A percentile compares a stretch with the other conserved stretches of the same genome.
These are phyloP conservation scores for Thereuonema tuberculata DNA, from an alignment of 1,140 invertebrate genomes.

Conservation along the genomic window DNA sequence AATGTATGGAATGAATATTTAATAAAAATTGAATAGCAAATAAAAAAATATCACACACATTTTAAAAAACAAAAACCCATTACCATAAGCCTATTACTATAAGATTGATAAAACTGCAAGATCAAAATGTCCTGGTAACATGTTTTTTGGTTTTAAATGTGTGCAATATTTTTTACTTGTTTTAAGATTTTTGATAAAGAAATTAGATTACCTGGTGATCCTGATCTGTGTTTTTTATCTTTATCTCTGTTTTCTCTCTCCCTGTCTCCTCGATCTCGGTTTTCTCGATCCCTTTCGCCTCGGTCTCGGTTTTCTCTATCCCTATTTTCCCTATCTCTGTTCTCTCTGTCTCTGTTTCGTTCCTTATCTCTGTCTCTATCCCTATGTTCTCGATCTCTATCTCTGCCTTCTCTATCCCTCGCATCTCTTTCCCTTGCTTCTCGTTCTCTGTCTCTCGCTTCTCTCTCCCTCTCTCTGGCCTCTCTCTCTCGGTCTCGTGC, in stretches of 20 bases:
- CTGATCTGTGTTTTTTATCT: neutral
- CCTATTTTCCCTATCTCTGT: neutral
- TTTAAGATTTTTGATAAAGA: too few species aligned
- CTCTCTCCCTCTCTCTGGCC: conserved; percentile 7
- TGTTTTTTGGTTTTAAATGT: too few species aligned
- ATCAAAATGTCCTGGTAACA: too few species aligned
- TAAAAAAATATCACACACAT: too few species aligned
- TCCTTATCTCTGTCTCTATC: neutral
- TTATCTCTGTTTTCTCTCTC: conserved; percentile 3
- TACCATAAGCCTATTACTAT: too few species aligned
- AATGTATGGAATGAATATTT: too few species aligned
- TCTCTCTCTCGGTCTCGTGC: neutral
- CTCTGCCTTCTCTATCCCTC: too few species aligned
- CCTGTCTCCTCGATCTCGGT: neutral
- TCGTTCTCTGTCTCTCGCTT: neutral
- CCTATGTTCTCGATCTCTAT: neutral
- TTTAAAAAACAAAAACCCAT: too few species aligned
- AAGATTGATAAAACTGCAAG: too few species aligned
- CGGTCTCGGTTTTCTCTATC: neutral
- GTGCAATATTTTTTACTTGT: too few species aligned
- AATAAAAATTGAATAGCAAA: too few species aligned
- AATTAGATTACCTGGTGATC: neutral
- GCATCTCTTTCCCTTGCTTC: conserved; percentile 3
- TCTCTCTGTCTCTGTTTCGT: neutral
- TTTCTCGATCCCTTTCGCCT: neutral